A percentile compares a stretch with the other conserved stretches of the same genome.
These are phyloP conservation scores for Graptemys geographica DNA, from an alignment of 2,797 vertebrate genomes.

Conservation along the genomic window DNA sequence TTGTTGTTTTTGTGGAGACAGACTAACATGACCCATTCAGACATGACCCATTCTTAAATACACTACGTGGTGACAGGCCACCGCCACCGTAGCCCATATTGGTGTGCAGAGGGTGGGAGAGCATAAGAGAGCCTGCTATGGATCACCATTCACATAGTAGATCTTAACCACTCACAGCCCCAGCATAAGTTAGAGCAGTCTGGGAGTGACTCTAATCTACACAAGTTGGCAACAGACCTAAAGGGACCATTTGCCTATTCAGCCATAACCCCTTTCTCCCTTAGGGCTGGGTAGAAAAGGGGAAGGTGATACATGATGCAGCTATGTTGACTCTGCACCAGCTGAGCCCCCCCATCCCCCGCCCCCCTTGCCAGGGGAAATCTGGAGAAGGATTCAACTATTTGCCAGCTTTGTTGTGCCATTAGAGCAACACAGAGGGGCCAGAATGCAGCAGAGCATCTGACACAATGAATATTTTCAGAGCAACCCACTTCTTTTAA, in stretches of 20 bases:
- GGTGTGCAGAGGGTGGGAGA: no score
- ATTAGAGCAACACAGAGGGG: neutral
- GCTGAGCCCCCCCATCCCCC: neutral
- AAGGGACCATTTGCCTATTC: neutral
- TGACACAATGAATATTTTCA: neutral
- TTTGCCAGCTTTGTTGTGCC: neutral
- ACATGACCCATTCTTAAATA: no score
- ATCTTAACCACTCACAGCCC: no score
- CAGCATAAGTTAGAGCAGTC: no score
- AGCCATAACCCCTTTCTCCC: neutral
- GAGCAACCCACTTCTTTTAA: neutral
- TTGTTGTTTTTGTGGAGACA: no score
- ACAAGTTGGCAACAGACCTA: neutral
- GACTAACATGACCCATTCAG: no score
- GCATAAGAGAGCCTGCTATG: no score
- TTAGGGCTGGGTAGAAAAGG: accelerated
- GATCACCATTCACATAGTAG: no score
- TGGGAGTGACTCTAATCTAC: neutral
- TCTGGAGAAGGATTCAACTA: neutral
- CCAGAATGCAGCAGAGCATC: neutral
- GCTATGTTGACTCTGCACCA: neutral
- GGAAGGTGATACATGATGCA: neutral
- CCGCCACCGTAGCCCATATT: no score
- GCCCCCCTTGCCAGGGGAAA: no score
- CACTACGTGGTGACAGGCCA: no score